Conservation (phyloP, 2,797 vertebrate genomes). For the Hipposideros larvatus region DNA sequence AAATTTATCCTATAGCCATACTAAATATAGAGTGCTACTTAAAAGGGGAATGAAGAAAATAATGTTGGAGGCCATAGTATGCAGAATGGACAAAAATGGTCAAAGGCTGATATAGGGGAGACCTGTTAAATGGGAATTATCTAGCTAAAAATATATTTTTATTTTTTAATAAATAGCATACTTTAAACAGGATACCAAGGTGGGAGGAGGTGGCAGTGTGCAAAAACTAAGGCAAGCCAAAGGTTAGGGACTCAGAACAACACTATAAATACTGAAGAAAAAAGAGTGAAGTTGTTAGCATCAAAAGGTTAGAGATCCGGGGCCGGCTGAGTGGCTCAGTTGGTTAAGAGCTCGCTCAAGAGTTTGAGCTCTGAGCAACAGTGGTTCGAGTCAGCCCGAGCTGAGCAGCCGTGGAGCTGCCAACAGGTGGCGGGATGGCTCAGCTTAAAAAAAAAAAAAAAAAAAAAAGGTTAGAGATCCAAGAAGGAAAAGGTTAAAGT, state of each 20-base stretch:
- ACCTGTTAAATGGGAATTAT: slow-evolving; percentile 6
- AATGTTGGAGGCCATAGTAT: not conserved
- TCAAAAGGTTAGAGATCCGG: not conserved
- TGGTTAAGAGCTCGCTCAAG: too few species aligned
- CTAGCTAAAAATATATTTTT: not conserved
- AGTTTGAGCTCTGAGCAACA: too few species aligned
- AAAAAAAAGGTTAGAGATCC: not conserved
- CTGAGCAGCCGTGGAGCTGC: too few species aligned
- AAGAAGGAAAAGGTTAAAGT: slow-evolving; percentile 29
- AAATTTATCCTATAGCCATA: slow-evolving; percentile 41
- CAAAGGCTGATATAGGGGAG: not conserved
- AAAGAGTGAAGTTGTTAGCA: not conserved
- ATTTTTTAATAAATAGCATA: not conserved
- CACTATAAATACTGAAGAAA: not conserved
- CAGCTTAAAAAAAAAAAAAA: too few species aligned
- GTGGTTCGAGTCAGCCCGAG: too few species aligned
- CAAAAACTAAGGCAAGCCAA: not conserved
- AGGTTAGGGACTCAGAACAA: slow-evolving; percentile 1
- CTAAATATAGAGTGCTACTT: not conserved
- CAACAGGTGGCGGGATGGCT: too few species aligned
- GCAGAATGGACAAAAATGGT: not conserved
- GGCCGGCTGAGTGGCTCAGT: too few species aligned
- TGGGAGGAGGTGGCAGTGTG: not conserved
- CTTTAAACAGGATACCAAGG: slow-evolving; percentile 21
- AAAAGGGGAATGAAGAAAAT: not conserved